Conservation (phyloP, 2,888 invertebrate genomes). For the Antitype chi region DNA sequence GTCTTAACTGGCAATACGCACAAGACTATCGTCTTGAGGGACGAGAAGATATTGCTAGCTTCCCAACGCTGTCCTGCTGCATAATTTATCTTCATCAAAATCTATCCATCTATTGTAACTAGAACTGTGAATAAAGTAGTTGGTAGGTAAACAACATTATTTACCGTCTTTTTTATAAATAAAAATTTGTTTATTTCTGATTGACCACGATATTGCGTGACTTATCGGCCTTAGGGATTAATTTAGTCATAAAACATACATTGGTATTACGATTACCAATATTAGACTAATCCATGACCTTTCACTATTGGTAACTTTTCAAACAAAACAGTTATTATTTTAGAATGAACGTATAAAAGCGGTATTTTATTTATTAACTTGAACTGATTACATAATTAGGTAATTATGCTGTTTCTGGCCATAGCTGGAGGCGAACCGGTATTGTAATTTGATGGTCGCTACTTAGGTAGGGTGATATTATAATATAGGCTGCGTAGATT, state of each 20-base stretch:
- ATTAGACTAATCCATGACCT: not conserved
- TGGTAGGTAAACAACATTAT: not conserved
- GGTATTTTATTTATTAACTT: slow-evolving; percentile 18
- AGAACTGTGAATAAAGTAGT: not conserved
- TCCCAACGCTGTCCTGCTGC: too few species aligned
- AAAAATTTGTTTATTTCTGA: not conserved
- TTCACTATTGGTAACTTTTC: not conserved
- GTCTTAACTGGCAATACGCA: too few species aligned
- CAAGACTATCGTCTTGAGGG: too few species aligned
- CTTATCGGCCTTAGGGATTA: not conserved
- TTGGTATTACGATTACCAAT: slow-evolving; percentile 6
- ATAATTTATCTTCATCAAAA: not conserved
- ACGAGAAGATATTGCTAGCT: too few species aligned
- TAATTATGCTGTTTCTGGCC: slow-evolving; percentile 15
- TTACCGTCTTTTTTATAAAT: not conserved
- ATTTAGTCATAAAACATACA: slow-evolving; percentile 17
- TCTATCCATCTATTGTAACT: too few species aligned
- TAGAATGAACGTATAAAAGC: slow-evolving; percentile 8
- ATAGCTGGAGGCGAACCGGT: slow-evolving; percentile 20
- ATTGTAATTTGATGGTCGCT: slow-evolving; percentile 5
- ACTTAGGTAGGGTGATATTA: not conserved
- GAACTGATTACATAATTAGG: slow-evolving; percentile 1
- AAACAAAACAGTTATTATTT: slow-evolving; percentile 1
- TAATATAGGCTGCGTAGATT: not conserved
- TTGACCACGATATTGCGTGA: slow-evolving; percentile 33